A percentile compares a stretch with the other conserved stretches of the same genome.
Conservation (phyloP, 2,113 vertebrate genomes). For the Cyphomyrus discorhynchus region DNA sequence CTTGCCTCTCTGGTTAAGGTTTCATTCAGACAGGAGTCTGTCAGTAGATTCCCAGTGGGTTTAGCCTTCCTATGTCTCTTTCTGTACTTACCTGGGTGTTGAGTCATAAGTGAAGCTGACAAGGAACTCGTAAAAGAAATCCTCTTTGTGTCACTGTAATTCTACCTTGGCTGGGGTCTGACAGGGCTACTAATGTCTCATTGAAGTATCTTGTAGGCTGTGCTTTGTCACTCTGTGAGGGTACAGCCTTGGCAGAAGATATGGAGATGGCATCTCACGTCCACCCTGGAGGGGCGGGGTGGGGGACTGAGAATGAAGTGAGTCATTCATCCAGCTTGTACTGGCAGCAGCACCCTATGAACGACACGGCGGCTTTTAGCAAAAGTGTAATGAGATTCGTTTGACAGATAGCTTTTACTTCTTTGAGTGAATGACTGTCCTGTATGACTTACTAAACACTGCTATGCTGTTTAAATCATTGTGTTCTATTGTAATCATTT, state of each 20-base stretch:
- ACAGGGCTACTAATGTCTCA: neutral
- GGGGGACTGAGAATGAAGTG: neutral
- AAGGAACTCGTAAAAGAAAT: neutral
- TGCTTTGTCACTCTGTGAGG: neutral
- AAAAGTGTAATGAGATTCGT: neutral
- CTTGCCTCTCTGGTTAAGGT: neutral
- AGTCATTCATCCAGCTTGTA: constrained; percentile 13
- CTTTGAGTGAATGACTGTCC: neutral
- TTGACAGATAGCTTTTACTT: constrained; percentile 8
- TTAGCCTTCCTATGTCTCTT: neutral
- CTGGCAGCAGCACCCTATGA: neutral
- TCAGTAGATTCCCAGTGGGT: neutral
- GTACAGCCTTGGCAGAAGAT: neutral
- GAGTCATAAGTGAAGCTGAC: neutral
- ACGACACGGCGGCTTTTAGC: neutral
- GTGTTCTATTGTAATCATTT: neutral
- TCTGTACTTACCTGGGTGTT: neutral
- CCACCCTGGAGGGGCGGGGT: neutral
- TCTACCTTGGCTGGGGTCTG: neutral
- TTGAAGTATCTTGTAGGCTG: constrained; percentile 4
- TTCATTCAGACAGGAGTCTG: neutral
- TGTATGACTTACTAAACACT: neutral
- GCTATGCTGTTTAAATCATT: neutral
- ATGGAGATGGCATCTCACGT: neutral
- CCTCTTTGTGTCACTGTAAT: neutral